A percentile compares a stretch with the other conserved stretches of the same genome.
Evolutionary conservation across 2,113 vertebrate genomes (phyloP).

Genomic region (Gila orcuttii): DNA sequence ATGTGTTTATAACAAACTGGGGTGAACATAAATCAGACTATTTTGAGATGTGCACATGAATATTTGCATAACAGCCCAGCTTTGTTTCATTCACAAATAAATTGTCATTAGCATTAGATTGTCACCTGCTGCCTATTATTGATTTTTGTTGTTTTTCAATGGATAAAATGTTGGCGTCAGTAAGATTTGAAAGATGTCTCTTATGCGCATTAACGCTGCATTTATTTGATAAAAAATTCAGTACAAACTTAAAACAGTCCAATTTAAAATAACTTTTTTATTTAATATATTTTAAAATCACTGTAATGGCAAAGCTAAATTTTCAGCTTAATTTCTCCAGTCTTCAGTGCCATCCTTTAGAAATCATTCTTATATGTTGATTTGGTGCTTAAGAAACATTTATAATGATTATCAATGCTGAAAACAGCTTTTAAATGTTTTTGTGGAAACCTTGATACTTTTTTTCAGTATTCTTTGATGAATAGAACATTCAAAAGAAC

Average conservation of each 20-base stretch:
- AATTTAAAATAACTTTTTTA: no score
- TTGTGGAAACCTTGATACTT: no score
- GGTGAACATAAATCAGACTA: slow-evolving; percentile 12
- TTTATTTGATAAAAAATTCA: not conserved
- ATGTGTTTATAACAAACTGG: not conserved
- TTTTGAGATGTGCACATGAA: slow-evolving; percentile 10
- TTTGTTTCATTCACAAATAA: not conserved
- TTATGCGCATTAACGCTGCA: not conserved
- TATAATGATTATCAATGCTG: not conserved
- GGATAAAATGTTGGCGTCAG: not conserved
- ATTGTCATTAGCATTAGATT: no score
- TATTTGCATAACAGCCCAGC: not conserved
- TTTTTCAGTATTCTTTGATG: not conserved
- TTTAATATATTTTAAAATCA: not conserved
- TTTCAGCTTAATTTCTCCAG: not conserved
- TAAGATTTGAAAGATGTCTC: not conserved
- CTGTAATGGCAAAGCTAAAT: not conserved
- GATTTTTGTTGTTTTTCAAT: not conserved
- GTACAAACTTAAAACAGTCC: no score
- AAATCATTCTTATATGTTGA: not conserved
- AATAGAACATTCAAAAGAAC: not conserved
- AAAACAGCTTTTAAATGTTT: not conserved
- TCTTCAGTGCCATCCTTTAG: not conserved
- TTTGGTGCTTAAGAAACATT: not conserved
- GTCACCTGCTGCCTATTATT: not conserved